phyloP scores from a whole-genome alignment of 2,797 vertebrate species.

The Falco rusticolus region DNA sequence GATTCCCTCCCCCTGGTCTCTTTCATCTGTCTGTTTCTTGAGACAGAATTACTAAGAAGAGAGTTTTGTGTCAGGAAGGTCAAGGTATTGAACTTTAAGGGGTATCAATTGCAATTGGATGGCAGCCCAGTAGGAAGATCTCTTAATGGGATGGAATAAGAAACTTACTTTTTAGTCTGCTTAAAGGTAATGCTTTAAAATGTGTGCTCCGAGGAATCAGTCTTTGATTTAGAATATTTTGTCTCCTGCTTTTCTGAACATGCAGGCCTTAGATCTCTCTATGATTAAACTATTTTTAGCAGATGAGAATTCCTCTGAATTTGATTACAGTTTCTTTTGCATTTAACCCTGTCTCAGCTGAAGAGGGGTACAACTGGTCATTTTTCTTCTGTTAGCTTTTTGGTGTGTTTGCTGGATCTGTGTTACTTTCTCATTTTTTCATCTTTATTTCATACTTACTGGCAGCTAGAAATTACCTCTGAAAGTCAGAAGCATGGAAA shows the following conservation, averaged over 20 bases:
- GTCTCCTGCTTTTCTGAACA: slow-evolving; percentile 4
- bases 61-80: neutral
- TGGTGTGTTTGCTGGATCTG: neutral
- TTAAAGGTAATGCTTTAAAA: neutral
- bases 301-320: slow-evolving; percentile 1
- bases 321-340: neutral
- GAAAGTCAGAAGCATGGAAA: neutral
- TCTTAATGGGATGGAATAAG: neutral
- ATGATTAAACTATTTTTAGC: neutral
- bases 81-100: neutral
- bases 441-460: neutral
- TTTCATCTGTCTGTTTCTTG: slow-evolving; percentile 10
- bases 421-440: neutral
- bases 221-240: slow-evolving; percentile 47
- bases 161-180: neutral
- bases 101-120: slow-evolving; percentile 8
- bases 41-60: neutral
- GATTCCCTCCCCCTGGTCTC: neutral
- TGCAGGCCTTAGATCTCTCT: neutral
- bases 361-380: neutral
- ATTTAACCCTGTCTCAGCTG: neutral
- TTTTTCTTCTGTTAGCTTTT: neutral
- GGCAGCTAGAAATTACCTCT: neutral
- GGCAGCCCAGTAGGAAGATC: neutral
- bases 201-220: neutral